Evolutionary conservation across 1,140 invertebrate species (phyloP).

Genomic region (Lineus longissimus): DNA sequence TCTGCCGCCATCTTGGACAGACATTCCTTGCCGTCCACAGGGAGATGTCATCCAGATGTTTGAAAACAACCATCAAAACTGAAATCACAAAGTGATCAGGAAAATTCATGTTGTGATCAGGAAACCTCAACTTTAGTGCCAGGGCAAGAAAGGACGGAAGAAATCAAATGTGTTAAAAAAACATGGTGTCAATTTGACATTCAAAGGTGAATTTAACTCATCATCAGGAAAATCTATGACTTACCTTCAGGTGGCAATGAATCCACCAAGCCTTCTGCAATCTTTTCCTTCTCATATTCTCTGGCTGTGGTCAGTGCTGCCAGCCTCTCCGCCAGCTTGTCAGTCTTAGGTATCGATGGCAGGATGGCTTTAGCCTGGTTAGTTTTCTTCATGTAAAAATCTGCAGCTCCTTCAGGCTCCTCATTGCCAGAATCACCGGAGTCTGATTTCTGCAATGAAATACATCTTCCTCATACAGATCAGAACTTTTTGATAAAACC

Average conservation of each 20-base stretch:
- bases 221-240: background rate
- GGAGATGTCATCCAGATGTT: slow-evolving; percentile 85
- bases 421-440: slow-evolving; percentile 92
- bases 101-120: background rate
- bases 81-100: slow-evolving; percentile 45
- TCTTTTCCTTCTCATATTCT: slow-evolving; percentile 34
- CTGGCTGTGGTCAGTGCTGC: slow-evolving; percentile 46
- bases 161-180: too few relatives aligned
- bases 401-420: slow-evolving; percentile 66
- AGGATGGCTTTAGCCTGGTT: background rate
- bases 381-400: slow-evolving; percentile 36
- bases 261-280: slow-evolving; percentile 56
- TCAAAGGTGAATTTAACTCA: too few relatives aligned
- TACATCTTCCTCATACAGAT: background rate
- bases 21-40: slow-evolving; percentile 82
- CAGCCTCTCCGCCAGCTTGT: slow-evolving; percentile 52
- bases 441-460: slow-evolving; percentile 69
- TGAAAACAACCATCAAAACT: slow-evolving; percentile 83
- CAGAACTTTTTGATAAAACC: slow-evolving; percentile 4
- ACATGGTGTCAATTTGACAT: too few relatives aligned
- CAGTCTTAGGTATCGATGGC: slow-evolving; percentile 38
- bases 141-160: too few relatives aligned
- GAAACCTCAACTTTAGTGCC: too few relatives aligned
- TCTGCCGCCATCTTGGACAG: slow-evolving; percentile 75
- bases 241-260: slow-evolving; percentile 66